A percentile compares a stretch with the other conserved stretches of the same genome.
Evolutionary conservation across 2,888 invertebrate species (phyloP).

Genomic region (Himalopsyche anomala): DNA sequence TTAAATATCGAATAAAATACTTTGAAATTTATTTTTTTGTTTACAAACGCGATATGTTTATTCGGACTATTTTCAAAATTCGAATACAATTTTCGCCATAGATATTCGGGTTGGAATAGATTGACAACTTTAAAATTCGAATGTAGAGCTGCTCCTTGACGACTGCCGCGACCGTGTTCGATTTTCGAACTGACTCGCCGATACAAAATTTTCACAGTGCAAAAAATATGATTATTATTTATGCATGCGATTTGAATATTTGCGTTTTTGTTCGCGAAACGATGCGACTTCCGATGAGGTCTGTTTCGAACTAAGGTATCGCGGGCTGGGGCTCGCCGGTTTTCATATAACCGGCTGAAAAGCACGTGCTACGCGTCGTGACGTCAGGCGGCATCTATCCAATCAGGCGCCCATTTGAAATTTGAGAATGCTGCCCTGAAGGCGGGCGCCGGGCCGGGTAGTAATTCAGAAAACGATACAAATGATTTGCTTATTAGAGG

Average conservation of each 20-base stretch:
- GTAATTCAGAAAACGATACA: conserved; percentile 5
- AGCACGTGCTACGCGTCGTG: conserved; percentile 58
- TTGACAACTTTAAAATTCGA: not conserved
- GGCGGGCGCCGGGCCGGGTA: conserved; percentile 7
- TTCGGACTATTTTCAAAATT: not conserved
- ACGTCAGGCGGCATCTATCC: conserved; percentile 50
- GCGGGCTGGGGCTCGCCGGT: conserved; percentile 50
- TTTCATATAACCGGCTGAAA: conserved; percentile 57
- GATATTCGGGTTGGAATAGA: not conserved
- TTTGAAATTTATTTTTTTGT: not conserved
- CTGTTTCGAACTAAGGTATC: conserved; percentile 51
- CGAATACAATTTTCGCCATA: not conserved
- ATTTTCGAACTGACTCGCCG: not conserved
- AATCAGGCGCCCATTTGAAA: conserved; percentile 48
- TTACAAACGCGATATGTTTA: not conserved
- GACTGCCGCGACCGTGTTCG: not conserved
- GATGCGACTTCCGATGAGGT: conserved; percentile 28
- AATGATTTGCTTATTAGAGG: not conserved
- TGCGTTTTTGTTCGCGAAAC: conserved; percentile 31
- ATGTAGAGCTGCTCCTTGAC: not conserved
- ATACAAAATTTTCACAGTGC: conserved; percentile 15
- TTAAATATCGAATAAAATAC: not conserved
- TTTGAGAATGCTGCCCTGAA: conserved; percentile 44
- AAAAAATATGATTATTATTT: conserved; percentile 6
- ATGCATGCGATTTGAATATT: conserved; percentile 43